Evolutionary conservation across 2,888 invertebrate genomes (phyloP), one percentile per base, ranked within the genome.

Genomic region (Zaprionus bogoriensis): DNA sequence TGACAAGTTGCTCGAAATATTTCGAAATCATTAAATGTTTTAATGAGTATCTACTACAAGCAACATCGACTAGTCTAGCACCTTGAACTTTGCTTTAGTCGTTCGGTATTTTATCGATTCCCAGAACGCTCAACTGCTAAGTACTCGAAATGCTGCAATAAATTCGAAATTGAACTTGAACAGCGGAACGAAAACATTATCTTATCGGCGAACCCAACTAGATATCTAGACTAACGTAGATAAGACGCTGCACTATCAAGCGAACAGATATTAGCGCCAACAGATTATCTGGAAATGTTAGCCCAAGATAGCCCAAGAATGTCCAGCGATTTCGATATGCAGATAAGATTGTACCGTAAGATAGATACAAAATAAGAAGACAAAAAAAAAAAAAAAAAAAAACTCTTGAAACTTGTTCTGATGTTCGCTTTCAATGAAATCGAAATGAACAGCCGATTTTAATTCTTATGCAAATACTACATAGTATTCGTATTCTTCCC

Each of bases 401-500:
- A 17, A 1, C 17, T 17, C 7, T 17, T 9, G 1, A 17, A 36
- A 36, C 32, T 17, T 36, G 32, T 36, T 36, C 7, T 7, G 5
- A 6, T 27, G 2, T 32, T 32, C 7, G n/a, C n/a, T n/a, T 14
- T 36, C 32, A 55, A 55, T 48, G 41, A 52, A 59, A 42, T 12
- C 22, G 32, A 47, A 42, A 51, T 30, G 27, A 14, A 27, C 10
- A 27, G n/a, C 17, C 32, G 9, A 36, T 14, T 55, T 30, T 19
- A 10, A 9, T 19, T 27, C 38, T 44, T 53, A 71, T 65, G 68
- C 72, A 71, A 69, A 69, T 71, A 17, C 9, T 36, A 36, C 14
- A 32, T 17, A 14, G 32, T 36, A 17, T 36, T 36, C 17, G 27
- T 36, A 14, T 1, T 17, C 32, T 17, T 36, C 32, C 32, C 7